A percentile compares a stretch with the other conserved stretches of the same genome.
phyloP scores from a whole-genome alignment of 2,797 vertebrate species.

The Scolopax bukidnonensis region DNA sequence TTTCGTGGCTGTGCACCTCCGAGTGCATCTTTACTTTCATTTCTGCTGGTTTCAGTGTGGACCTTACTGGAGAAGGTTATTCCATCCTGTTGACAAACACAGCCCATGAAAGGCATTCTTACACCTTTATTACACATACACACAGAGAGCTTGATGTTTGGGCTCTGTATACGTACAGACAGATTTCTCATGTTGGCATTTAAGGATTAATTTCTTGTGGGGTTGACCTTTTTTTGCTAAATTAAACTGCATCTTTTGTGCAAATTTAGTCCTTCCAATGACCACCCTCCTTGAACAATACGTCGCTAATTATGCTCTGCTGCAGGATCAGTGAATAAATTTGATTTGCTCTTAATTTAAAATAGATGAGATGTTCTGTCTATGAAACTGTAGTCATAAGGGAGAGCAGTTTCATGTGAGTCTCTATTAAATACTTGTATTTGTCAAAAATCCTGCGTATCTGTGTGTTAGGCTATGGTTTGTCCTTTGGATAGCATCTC shows the following conservation, averaged over 20 bases:
- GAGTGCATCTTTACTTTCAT: background rate
- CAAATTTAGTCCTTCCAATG: background rate
- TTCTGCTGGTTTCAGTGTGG: background rate
- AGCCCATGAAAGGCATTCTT: background rate
- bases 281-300: background rate
- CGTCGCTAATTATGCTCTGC: background rate
- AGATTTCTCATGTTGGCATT: background rate
- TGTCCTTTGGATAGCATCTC: conserved; percentile 42
- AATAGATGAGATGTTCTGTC: background rate
- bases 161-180: background rate
- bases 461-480: background rate
- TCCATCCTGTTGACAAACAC: background rate
- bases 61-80: background rate
- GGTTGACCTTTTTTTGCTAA: background rate
- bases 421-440: background rate
- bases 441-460: background rate
- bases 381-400: background rate
- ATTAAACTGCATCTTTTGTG: background rate
- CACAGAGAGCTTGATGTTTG: background rate
- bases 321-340: conserved; percentile 7
- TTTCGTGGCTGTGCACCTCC: background rate
- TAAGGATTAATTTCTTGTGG: background rate
- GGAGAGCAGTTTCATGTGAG: background rate
- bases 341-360: conserved; percentile 26
- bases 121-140: background rate